Evolutionary conservation across 2,113 vertebrate species (phyloP).

Genomic region (Panthera uncia): DNA sequence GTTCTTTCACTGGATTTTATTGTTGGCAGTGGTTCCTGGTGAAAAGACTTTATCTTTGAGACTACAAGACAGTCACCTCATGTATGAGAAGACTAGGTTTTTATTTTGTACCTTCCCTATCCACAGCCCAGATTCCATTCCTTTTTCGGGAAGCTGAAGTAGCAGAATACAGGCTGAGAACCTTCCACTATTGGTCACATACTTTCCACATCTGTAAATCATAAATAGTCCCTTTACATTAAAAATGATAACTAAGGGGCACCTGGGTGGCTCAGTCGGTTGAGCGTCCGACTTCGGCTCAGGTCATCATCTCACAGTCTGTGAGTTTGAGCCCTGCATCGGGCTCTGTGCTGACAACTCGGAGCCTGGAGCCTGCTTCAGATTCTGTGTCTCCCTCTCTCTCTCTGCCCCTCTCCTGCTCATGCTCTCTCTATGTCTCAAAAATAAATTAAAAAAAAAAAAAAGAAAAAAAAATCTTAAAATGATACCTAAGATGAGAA

Average conservation of each 20-base stretch:
- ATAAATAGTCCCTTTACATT: neutral
- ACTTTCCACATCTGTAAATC: neutral
- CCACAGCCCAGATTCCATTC: neutral
- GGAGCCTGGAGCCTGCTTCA: too few relatives aligned
- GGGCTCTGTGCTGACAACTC: too few relatives aligned
- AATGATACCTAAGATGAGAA: neutral
- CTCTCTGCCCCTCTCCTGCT: too few relatives aligned
- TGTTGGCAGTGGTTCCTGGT: neutral
- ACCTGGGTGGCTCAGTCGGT: too few relatives aligned
- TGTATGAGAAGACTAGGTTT: neutral
- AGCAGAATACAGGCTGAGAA: neutral
- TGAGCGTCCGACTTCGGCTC: too few relatives aligned
- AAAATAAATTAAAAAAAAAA: too few relatives aligned
- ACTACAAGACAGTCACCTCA: neutral
- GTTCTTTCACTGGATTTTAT: conserved; percentile 22
- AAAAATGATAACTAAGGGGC: neutral
- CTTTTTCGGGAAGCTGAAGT: neutral
- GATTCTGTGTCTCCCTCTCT: too few relatives aligned
- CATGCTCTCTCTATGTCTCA: too few relatives aligned
- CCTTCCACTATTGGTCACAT: neutral
- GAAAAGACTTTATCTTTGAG: conserved; percentile 44
- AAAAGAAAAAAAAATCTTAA: neutral
- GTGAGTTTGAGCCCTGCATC: too few relatives aligned
- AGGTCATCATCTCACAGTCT: too few relatives aligned
- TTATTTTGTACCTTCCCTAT: neutral